Evolutionary conservation across 2,113 vertebrate genomes (phyloP).

Genomic region (Morone chrysops): DNA sequence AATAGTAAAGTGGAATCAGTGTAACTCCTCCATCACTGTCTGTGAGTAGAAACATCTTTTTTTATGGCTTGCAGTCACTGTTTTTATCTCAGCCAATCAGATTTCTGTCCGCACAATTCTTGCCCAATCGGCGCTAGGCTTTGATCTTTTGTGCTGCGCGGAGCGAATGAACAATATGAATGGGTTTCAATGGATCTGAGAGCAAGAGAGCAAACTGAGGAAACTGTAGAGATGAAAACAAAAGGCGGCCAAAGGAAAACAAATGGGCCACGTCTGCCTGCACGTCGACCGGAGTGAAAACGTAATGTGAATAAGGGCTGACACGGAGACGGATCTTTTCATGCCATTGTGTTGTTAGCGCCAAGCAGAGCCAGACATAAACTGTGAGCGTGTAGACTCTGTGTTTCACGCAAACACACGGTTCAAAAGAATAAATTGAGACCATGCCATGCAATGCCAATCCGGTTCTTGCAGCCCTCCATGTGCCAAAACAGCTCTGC

Average conservation of each 20-base stretch:
- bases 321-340: slow-evolving; percentile 15
- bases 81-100: slow-evolving; percentile 61
- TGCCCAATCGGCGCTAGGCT: slow-evolving; percentile 51
- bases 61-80: background rate
- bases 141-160: slow-evolving; percentile 36
- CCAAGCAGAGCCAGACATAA: slow-evolving; percentile 8
- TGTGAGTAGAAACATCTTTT: background rate
- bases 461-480: too few relatives aligned
- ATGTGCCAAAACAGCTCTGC: background rate
- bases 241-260: slow-evolving; percentile 55
- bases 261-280: slow-evolving; percentile 5
- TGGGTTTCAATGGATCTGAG: slow-evolving; percentile 1
- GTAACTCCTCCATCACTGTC: background rate
- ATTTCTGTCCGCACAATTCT: slow-evolving; percentile 61
- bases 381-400: slow-evolving; percentile 17
- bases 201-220: background rate
- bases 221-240: slow-evolving; percentile 48
- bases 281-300: slow-evolving; percentile 1
- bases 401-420: background rate
- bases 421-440: background rate
- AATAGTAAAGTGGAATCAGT: background rate
- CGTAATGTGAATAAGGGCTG: background rate
- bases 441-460: background rate
- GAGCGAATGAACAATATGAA: slow-evolving; percentile 33
- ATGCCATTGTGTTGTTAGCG: slow-evolving; percentile 35